A percentile compares a stretch with the other conserved stretches of the same genome.
Conservation (phyloP, 2,113 vertebrate species). For the Polypterus senegalus region DNA sequence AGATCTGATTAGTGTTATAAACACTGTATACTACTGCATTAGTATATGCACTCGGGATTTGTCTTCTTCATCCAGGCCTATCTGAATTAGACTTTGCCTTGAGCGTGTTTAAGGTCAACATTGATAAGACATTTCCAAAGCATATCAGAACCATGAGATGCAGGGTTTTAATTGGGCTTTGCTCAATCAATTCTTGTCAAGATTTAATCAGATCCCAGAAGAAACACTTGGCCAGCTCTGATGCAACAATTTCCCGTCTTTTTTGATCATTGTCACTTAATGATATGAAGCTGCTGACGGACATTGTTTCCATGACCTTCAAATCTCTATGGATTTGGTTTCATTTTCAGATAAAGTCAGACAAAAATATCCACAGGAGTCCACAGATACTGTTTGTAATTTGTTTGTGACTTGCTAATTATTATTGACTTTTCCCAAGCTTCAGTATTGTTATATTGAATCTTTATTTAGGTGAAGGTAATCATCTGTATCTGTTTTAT, state of each 20-base stretch:
- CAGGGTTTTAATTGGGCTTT: slow-evolving; percentile 8
- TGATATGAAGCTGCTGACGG: no score
- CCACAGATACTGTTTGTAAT: no score
- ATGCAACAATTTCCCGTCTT: background rate
- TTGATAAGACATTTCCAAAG: slow-evolving; percentile 1
- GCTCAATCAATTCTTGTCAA: slow-evolving; percentile 10
- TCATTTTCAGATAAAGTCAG: no score
- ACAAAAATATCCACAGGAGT: no score
- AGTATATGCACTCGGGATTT: no score
- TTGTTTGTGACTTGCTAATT: slow-evolving; percentile 5
- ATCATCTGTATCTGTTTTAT: background rate
- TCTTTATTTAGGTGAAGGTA: background rate
- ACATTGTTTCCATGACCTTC: no score
- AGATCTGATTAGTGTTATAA: no score
- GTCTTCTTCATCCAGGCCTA: no score
- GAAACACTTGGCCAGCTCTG: background rate
- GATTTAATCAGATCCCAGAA: slow-evolving; percentile 5
- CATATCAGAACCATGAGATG: slow-evolving; percentile 1
- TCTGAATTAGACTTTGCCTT: no score
- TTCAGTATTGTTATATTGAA: background rate
- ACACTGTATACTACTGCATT: no score
- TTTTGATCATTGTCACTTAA: background rate
- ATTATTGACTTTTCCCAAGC: slow-evolving; percentile 5
- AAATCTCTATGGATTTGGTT: no score
- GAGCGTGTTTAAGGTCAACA: background rate